Conservation (phyloP, 1,140 invertebrate genomes). For the Lepidurus arcticus region DNA sequence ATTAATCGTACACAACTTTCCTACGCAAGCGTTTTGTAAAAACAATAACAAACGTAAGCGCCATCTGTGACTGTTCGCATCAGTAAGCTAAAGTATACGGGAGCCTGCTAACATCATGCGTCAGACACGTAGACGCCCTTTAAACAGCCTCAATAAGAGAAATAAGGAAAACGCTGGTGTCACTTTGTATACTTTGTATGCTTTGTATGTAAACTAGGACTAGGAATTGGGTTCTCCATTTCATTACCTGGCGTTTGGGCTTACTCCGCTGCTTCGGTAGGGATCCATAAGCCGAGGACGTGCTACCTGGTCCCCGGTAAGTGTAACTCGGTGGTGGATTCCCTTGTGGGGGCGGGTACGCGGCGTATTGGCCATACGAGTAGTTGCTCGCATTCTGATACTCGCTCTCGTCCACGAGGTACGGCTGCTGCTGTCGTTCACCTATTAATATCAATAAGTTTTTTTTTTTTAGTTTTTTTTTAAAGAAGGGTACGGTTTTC, state of each 20-base stretch:
- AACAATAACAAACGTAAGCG: too few species aligned
- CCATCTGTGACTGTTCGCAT: too few species aligned
- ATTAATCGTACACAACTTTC: too few species aligned
- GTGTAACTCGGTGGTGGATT: background rate
- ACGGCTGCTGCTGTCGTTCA: slow-evolving; percentile 14
- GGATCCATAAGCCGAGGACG: background rate
- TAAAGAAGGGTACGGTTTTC: background rate
- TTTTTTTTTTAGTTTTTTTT: too few species aligned
- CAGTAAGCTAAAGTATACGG: too few species aligned
- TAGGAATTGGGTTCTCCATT: background rate
- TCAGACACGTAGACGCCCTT: too few species aligned
- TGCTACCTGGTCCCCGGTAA: background rate
- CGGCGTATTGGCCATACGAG: background rate
- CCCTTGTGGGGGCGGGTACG: slow-evolving; percentile 11
- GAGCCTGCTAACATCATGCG: too few species aligned
- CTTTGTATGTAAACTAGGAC: too few species aligned
- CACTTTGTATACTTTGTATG: too few species aligned
- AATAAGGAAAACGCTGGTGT: too few species aligned
- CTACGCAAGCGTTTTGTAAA: too few species aligned
- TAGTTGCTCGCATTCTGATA: background rate
- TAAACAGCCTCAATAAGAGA: too few species aligned
- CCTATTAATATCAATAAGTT: slow-evolving; percentile 22
- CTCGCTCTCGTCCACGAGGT: background rate
- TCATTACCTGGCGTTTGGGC: background rate
- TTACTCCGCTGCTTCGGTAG: background rate